Percentiles rank a stretch among this genome's conserved stretches.
phyloP scores from a whole-genome alignment of 2,888 invertebrate genomes.

The Pheosia gnoma region DNA sequence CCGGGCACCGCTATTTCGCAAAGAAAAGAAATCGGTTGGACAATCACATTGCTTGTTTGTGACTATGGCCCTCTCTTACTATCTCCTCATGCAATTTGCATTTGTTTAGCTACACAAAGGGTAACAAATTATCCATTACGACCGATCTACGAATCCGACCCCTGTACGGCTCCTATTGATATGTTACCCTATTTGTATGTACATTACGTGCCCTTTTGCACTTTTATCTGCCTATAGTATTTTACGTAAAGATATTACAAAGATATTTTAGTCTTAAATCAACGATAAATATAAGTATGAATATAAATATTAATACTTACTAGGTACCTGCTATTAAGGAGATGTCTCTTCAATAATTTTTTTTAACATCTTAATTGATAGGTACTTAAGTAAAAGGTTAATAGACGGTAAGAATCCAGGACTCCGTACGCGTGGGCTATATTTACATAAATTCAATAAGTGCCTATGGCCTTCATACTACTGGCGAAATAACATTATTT shows the following conservation, averaged over 20 bases:
- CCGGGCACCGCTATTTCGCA: conserved; percentile 40
- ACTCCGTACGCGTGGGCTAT: not conserved
- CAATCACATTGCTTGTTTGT: conserved; percentile 44
- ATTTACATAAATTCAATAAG: not conserved
- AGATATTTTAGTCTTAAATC: no score
- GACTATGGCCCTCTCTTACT: conserved; percentile 46
- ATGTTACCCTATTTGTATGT: conserved; percentile 5
- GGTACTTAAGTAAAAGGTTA: no score
- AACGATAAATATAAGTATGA: no score
- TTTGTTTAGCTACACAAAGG: conserved; percentile 40
- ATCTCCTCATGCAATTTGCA: conserved; percentile 38
- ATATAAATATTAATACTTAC: no score
- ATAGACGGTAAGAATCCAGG: no score
- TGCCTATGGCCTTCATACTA: not conserved
- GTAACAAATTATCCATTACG: conserved; percentile 29
- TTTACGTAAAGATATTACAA: no score
- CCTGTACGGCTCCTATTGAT: conserved; percentile 21
- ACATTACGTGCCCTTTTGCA: conserved; percentile 7
- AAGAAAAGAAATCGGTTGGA: conserved; percentile 35
- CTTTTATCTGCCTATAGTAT: conserved; percentile 12
- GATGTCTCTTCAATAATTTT: no score
- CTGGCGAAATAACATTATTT: not conserved
- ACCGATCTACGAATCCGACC: conserved; percentile 19
- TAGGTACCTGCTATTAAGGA: no score
- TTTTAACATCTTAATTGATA: no score